Percentiles rank a stretch among this genome's conserved stretches.
These are phyloP conservation scores for Chrysochloris asiatica DNA, from an alignment of 2,113 vertebrate genomes.

Conservation along the genomic window DNA sequence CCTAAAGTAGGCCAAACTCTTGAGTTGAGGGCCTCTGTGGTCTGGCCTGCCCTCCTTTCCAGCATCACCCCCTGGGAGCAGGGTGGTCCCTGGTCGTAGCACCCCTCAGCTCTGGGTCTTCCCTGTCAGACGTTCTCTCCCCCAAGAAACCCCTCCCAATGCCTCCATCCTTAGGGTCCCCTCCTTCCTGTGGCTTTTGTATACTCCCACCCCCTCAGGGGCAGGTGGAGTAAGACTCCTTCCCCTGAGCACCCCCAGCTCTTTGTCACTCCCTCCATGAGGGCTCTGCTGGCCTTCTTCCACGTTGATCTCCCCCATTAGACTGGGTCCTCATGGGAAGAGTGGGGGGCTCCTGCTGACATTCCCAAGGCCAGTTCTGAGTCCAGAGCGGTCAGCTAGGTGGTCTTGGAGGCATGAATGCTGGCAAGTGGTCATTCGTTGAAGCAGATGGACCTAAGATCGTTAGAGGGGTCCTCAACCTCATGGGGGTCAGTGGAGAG, in stretches of 20 bases:
- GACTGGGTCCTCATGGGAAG: background rate
- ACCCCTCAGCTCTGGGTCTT: background rate
- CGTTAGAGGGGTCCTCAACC: background rate
- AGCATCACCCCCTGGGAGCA: background rate
- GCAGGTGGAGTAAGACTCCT: background rate
- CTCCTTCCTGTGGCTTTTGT: background rate
- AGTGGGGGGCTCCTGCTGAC: background rate
- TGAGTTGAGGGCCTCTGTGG: background rate
- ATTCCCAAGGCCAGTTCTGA: background rate
- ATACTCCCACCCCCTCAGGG: background rate
- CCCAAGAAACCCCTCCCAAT: background rate
- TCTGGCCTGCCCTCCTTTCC: background rate
- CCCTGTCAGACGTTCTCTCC: background rate
- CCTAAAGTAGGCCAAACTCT: slow-evolving; percentile 61
- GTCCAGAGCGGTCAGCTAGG: background rate
- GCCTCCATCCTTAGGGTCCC: background rate
- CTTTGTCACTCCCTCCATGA: background rate
- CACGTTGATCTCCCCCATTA: too few relatives aligned
- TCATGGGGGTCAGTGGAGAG: fast-evolving
- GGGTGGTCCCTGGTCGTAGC: background rate
- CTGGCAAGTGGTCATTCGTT: background rate
- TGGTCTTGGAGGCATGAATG: background rate
- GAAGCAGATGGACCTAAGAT: background rate
- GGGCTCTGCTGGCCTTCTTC: too few relatives aligned
- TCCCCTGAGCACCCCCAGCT: background rate